Percentiles rank a stretch among this genome's conserved stretches.
phyloP scores from a whole-genome alignment of 2,113 vertebrate species.

The Cochlearius cochlearius region DNA sequence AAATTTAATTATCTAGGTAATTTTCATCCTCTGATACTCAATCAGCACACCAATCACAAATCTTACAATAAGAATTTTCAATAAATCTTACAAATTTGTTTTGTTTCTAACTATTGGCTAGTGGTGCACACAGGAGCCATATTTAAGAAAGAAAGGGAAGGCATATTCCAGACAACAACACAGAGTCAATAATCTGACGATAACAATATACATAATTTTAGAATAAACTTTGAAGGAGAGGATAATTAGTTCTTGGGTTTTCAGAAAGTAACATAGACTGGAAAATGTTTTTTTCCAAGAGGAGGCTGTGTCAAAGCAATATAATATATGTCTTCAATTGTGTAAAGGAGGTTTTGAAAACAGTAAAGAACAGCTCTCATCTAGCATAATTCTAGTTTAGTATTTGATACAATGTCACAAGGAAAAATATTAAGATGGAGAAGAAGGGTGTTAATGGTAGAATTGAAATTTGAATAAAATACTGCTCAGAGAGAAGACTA shows the following conservation, averaged over 20 bases:
- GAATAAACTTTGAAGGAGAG: background rate
- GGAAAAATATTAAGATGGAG: background rate
- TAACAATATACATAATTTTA: background rate
- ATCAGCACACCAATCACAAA: background rate
- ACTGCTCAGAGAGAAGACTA: background rate
- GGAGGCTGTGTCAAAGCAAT: background rate
- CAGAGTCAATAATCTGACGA: background rate
- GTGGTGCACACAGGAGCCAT: background rate
- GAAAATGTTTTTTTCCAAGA: background rate
- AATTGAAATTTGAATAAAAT: background rate
- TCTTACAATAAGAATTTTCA: background rate
- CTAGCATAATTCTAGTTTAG: background rate
- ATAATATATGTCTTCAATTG: background rate
- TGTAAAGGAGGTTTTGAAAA: background rate
- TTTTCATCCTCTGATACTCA: background rate
- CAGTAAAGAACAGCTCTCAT: background rate
- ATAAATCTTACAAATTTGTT: background rate
- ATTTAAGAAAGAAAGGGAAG: background rate
- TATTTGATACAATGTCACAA: background rate
- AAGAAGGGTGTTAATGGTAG: background rate
- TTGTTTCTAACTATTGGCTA: background rate
- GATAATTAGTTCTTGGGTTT: background rate
- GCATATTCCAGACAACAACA: background rate
- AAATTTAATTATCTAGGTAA: background rate
- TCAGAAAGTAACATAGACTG: background rate